These are phyloP conservation scores for Zapus hudsonius DNA, from an alignment of 2,113 vertebrate genomes.

Conservation along the genomic window DNA sequence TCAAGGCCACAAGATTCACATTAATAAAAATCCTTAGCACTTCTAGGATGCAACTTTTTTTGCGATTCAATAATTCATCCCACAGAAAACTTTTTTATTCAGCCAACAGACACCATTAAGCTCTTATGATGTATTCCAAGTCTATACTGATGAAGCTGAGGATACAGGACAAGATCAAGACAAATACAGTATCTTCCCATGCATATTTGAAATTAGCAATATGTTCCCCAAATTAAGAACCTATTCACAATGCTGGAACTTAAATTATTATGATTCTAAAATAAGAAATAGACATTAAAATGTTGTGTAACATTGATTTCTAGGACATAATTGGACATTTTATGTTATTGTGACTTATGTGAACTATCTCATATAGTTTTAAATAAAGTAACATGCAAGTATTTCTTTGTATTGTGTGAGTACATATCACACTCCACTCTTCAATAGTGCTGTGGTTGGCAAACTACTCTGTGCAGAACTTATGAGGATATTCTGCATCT, in stretches of 20 bases:
- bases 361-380: neutral
- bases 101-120: neutral
- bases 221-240: neutral
- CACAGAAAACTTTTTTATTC: neutral
- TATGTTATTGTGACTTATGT: neutral
- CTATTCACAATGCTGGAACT: neutral
- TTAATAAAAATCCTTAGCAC: conserved; percentile 12
- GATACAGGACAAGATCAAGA: neutral
- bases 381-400: neutral
- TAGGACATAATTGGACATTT: neutral
- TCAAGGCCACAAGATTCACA: neutral
- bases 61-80: conserved; percentile 23
- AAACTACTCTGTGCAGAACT: neutral
- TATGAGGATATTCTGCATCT: neutral
- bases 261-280: conserved; percentile 27
- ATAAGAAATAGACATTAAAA: neutral
- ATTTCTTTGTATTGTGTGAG: neutral
- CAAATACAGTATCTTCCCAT: neutral
- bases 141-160: neutral
- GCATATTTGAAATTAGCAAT: conserved; percentile 8
- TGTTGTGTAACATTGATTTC: neutral
- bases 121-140: neutral
- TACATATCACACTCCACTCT: neutral
- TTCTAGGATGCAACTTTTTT: neutral
- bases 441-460: neutral